Conservation (phyloP, 2,113 vertebrate species). For the Cepphus grylle region DNA sequence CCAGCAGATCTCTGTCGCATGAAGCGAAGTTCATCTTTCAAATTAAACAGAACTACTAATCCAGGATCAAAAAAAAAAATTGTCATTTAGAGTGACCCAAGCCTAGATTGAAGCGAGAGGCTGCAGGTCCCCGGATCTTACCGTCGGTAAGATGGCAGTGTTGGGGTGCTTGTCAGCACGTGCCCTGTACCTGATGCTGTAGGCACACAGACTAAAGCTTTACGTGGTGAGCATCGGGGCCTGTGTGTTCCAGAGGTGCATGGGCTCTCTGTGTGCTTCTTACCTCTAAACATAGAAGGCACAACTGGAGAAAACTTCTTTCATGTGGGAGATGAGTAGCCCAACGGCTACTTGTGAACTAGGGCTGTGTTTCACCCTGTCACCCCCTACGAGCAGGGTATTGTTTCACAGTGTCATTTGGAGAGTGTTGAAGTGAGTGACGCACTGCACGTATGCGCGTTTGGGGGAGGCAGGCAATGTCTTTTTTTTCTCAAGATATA, state of each 20-base stretch:
- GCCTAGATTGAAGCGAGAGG: neutral
- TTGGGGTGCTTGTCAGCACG: neutral
- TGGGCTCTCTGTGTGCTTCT: neutral
- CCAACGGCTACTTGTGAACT: neutral
- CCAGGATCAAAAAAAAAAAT: neutral
- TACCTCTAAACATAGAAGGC: neutral
- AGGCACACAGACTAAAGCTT: too few relatives aligned
- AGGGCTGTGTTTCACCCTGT: neutral
- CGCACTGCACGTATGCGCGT: neutral
- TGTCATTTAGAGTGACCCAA: neutral
- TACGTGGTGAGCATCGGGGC: neutral
- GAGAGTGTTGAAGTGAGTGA: neutral
- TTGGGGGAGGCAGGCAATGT: neutral
- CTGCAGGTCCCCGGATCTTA: neutral
- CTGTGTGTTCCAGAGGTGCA: neutral
- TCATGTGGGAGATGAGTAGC: neutral
- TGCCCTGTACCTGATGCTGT: too few relatives aligned
- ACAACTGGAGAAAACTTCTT: neutral
- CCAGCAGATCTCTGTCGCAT: neutral
- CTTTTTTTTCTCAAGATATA: neutral
- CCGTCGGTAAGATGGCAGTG: accelerated
- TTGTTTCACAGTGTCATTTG: neutral
- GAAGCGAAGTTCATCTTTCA: neutral
- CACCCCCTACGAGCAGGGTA: accelerated
- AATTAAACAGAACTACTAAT: neutral